phyloP scores from a whole-genome alignment of 2,113 vertebrate species.

The Nothobranchius kuhntae region DNA sequence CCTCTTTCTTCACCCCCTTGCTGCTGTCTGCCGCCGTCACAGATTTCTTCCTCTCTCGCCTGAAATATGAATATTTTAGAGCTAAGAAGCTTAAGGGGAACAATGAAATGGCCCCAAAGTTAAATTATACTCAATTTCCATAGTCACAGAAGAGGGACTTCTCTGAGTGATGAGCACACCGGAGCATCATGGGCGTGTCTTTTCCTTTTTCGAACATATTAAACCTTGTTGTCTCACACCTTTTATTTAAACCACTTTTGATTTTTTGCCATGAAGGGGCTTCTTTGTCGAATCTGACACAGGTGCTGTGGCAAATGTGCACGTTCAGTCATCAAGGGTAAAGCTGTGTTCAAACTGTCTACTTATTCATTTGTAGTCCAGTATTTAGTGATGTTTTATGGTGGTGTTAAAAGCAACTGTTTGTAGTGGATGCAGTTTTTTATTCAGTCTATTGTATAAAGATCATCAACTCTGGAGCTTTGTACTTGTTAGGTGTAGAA shows the following conservation, averaged over 20 bases:
- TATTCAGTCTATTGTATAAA: no score
- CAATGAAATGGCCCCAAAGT: constrained; percentile 80
- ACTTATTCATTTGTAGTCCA: no score
- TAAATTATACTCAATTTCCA: constrained; percentile 79
- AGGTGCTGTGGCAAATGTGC: constrained; percentile 4
- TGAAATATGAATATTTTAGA: constrained; percentile 83
- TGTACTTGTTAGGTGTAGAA: no score
- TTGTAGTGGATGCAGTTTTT: no score
- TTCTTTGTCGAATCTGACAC: constrained; percentile 7
- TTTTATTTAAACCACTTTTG: constrained; percentile 40
- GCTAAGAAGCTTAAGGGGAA: constrained; percentile 82
- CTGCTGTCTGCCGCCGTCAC: constrained; percentile 62
- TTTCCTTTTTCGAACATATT: constrained; percentile 26
- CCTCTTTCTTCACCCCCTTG: constrained; percentile 45
- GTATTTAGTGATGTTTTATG: no score
- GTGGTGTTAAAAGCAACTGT: no score
- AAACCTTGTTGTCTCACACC: constrained; percentile 40
- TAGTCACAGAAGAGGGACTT: constrained; percentile 62
- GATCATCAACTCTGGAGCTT: no score
- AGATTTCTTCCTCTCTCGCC: constrained; percentile 68
- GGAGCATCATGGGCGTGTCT: constrained; percentile 37
- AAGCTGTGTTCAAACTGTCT: constrained; percentile 8
- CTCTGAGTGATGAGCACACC: constrained; percentile 57
- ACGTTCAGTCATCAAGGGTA: constrained; percentile 5
- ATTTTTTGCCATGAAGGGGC: constrained; percentile 28